phyloP scores from a whole-genome alignment of 2,797 vertebrate species.

The Sardinella longiceps region DNA sequence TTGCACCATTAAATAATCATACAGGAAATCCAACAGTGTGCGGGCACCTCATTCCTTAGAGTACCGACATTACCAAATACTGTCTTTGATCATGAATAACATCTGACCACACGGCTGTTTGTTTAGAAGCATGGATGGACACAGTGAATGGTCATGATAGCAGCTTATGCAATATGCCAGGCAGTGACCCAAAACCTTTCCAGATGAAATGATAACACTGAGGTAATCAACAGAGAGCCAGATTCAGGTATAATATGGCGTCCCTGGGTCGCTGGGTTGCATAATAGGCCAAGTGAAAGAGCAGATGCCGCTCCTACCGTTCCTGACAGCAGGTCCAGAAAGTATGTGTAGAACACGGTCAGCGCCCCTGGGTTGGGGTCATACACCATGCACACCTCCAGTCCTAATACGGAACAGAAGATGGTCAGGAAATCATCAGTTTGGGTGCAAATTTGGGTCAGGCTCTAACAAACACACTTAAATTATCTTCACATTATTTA shows the following conservation, averaged over 20 bases:
- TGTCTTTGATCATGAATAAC: neutral
- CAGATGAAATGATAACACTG: neutral
- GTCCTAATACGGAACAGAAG: slow-evolving; percentile 55
- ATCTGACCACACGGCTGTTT: neutral
- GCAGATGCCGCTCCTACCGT: slow-evolving; percentile 68
- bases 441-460: neutral
- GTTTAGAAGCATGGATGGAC: neutral
- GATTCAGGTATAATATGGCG: neutral
- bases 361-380: slow-evolving; percentile 68
- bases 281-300: neutral
- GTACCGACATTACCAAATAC: neutral
- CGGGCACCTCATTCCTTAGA: too few species aligned
- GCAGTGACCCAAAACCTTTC: neutral
- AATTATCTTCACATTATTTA: neutral
- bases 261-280: neutral
- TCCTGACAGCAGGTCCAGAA: slow-evolving; percentile 85
- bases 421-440: neutral
- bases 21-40: too few species aligned
- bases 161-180: neutral
- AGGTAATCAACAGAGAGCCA: neutral
- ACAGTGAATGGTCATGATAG: neutral
- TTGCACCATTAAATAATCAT: too few species aligned
- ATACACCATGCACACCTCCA: slow-evolving; percentile 61
- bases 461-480: neutral
- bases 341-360: slow-evolving; percentile 72